Percentiles rank a stretch among this genome's conserved stretches.
Evolutionary conservation across 1,140 invertebrate genomes (phyloP).

Genomic region (Drosophila sulfurigaster): DNA sequence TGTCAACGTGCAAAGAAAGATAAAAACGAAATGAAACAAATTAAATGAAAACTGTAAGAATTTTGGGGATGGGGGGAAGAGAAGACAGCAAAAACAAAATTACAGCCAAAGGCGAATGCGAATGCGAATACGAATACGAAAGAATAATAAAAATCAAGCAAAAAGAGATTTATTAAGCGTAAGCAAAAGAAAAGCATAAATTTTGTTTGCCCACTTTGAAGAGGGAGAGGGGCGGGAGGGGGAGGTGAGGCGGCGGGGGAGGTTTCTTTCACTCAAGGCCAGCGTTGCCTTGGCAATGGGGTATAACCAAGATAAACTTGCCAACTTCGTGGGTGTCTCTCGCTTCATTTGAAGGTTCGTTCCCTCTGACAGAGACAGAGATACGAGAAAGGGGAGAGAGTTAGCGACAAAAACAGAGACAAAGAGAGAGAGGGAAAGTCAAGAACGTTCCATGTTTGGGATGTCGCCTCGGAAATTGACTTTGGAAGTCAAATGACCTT

Average conservation of each 20-base stretch:
- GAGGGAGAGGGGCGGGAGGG: neutral
- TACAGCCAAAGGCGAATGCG: constrained; percentile 35
- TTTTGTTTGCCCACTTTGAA: constrained; percentile 43
- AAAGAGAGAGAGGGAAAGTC: neutral
- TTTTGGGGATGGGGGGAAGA: too few species aligned
- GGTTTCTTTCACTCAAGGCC: constrained; percentile 4
- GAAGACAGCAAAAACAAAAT: constrained; percentile 16
- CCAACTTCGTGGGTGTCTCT: constrained; percentile 10
- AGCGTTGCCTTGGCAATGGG: constrained; percentile 43
- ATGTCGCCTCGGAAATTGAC: constrained; percentile 43
- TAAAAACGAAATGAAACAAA: constrained; percentile 14
- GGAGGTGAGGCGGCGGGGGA: neutral
- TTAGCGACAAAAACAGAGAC: too few species aligned
- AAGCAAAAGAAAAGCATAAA: constrained; percentile 59
- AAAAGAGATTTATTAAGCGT: constrained; percentile 66
- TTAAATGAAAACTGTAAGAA: constrained; percentile 20
- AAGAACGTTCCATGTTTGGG: constrained; percentile 22
- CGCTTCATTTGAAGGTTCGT: constrained; percentile 25
- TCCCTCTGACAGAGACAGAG: neutral
- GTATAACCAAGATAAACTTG: constrained; percentile 36
- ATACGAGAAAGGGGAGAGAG: neutral
- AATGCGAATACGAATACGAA: neutral
- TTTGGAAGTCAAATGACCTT: constrained; percentile 37
- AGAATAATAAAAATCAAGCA: constrained; percentile 21
- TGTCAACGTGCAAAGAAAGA: constrained; percentile 25